phyloP scores from a whole-genome alignment of 2,797 vertebrate genomes.

The Hafferia zeledoni region DNA sequence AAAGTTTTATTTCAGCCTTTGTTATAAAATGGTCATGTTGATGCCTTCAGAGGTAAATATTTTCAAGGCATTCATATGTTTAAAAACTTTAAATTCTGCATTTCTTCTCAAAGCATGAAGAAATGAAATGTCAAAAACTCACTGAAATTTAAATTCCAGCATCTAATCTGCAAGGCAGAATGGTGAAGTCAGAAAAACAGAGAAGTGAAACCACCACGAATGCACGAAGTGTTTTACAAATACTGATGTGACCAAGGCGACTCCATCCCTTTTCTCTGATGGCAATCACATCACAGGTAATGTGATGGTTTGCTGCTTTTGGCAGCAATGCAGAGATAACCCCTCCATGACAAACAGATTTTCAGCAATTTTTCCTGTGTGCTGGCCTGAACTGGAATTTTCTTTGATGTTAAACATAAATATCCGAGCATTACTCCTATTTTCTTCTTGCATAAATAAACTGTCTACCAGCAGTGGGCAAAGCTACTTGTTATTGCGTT shows the following conservation, averaged over 20 bases:
- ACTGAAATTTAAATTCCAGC: neutral
- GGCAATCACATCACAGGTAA: constrained; percentile 1
- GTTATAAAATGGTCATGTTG: neutral
- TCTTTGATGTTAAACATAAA: constrained; percentile 10
- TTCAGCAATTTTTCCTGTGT: constrained; percentile 1
- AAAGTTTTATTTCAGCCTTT: neutral
- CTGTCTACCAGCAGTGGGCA: neutral
- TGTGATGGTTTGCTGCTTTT: neutral
- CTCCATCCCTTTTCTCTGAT: neutral
- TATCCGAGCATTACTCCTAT: neutral
- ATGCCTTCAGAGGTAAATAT: neutral
- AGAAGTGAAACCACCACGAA: neutral
- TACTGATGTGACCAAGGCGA: neutral
- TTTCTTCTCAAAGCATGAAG: neutral
- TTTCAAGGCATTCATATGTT: neutral
- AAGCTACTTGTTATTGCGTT: neutral
- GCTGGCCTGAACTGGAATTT: neutral
- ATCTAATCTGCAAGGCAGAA: neutral
- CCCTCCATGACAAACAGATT: neutral
- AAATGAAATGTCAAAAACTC: neutral
- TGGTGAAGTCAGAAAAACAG: neutral
- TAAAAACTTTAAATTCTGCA: neutral
- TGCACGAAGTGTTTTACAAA: neutral
- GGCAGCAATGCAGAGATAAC: neutral
- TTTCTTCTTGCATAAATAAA: constrained; percentile 43